Percentiles rank a stretch among this genome's conserved stretches.
These are phyloP conservation scores for Poliocrania exsul DNA, from an alignment of 2,797 vertebrate species.

Conservation along the genomic window DNA sequence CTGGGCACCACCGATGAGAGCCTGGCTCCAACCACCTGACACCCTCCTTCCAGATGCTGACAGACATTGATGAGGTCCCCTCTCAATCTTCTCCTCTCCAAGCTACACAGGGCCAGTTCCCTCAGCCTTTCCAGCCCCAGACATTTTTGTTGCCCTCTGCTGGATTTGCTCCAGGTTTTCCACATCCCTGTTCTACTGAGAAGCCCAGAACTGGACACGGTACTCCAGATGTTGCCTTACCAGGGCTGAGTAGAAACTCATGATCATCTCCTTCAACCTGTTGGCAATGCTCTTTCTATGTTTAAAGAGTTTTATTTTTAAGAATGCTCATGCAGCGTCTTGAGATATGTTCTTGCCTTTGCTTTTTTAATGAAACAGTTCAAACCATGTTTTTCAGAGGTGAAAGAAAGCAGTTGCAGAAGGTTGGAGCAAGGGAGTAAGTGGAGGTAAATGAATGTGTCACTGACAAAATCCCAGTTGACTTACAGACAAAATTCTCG, in stretches of 20 bases:
- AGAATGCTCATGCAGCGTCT: not conserved
- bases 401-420: not conserved
- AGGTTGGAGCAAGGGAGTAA: not conserved
- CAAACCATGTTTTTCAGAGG: not conserved
- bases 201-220: not conserved
- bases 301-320: not conserved
- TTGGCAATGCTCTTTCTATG: not conserved
- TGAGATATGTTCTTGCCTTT: not conserved
- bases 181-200: not conserved
- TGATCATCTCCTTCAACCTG: rapidly evolving
- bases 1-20: not conserved
- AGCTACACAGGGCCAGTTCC: not conserved
- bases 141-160: not conserved
- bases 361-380: not conserved
- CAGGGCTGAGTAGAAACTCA: not conserved
- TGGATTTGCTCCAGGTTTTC: not conserved
- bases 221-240: not conserved
- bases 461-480: not conserved
- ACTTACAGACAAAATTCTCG: not conserved
- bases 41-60: not conserved
- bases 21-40: not conserved
- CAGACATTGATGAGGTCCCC: rapidly evolving
- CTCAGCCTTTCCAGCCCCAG: not conserved
- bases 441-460: not conserved
- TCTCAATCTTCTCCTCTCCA: not conserved